Evolutionary conservation across 1,140 invertebrate species (phyloP).

Genomic region (Eulimnadia texana): DNA sequence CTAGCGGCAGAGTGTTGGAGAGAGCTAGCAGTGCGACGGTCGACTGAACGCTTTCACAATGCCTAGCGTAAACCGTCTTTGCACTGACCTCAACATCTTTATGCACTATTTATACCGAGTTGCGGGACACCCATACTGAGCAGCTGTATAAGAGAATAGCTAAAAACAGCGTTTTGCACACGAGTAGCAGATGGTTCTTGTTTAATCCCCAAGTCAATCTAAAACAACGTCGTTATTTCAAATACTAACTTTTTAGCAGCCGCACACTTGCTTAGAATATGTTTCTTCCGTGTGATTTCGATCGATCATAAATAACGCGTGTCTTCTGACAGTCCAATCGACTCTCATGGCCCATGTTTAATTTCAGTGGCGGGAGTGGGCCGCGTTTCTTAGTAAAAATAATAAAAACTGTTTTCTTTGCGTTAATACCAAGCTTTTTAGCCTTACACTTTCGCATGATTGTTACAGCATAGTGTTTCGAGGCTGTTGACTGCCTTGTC

Average conservation of each 20-base stretch:
- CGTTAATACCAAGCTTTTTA: background rate
- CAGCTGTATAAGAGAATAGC: background rate
- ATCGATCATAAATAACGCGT: background rate
- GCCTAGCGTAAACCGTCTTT: background rate
- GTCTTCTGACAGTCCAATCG: background rate
- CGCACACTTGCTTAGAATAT: background rate
- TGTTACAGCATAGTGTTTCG: background rate
- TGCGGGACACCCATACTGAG: background rate
- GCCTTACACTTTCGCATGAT: background rate
- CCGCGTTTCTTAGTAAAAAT: constrained; percentile 2
- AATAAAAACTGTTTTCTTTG: background rate
- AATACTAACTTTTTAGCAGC: background rate
- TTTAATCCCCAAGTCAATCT: background rate
- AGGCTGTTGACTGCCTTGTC: background rate
- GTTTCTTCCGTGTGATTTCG: background rate
- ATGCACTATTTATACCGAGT: background rate
- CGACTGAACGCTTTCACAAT: background rate
- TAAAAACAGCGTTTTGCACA: background rate
- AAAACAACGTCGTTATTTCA: background rate
- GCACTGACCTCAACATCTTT: background rate
- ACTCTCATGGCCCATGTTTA: background rate
- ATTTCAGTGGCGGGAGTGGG: background rate
- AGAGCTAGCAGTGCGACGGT: background rate
- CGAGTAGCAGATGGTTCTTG: background rate
- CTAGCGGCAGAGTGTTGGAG: background rate